Percentiles rank a stretch among this genome's conserved stretches.
These are phyloP conservation scores for Apus apus DNA, from an alignment of 2,113 vertebrate genomes.

Conservation along the genomic window DNA sequence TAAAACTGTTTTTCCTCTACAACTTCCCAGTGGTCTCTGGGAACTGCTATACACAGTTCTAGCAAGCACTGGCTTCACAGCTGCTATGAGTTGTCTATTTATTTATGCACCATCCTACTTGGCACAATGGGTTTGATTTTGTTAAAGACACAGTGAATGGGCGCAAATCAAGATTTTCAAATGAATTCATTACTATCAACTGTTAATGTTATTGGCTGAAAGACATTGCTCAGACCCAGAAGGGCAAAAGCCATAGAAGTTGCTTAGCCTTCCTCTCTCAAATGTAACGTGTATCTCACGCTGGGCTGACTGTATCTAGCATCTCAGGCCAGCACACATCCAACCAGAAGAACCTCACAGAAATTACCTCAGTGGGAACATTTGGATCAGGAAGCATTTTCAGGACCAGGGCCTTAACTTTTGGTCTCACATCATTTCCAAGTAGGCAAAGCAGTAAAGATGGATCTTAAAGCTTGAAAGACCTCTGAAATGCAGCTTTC, in stretches of 20 bases:
- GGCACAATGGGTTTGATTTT: constrained; percentile 28
- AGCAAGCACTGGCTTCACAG: constrained; percentile 23
- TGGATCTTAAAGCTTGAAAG: not conserved
- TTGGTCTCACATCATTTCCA: not conserved
- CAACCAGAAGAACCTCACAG: not conserved
- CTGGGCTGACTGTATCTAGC: not conserved
- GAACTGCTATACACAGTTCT: constrained; percentile 9
- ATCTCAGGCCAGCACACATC: not conserved
- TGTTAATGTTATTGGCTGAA: not conserved
- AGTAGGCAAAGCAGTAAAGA: not conserved
- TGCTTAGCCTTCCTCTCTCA: not conserved
- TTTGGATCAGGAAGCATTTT: not conserved
- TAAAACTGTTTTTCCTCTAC: constrained; percentile 9
- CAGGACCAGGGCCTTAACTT: not conserved
- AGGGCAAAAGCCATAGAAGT: not conserved
- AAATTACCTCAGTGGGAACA: not conserved
- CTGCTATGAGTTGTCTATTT: constrained; percentile 33
- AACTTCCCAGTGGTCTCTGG: not conserved
- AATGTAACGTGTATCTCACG: not conserved
- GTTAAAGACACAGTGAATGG: constrained; percentile 16
- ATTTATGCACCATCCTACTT: constrained; percentile 14
- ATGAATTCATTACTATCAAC: not conserved
- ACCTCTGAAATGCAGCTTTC: not conserved
- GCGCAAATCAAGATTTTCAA: not conserved
- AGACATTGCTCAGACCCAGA: not conserved